Percentiles rank a stretch among this genome's conserved stretches.
These are phyloP conservation scores for Porites cylindrica DNA, from an alignment of 92 coral and sea anemone genomes.

Conservation along the genomic window DNA sequence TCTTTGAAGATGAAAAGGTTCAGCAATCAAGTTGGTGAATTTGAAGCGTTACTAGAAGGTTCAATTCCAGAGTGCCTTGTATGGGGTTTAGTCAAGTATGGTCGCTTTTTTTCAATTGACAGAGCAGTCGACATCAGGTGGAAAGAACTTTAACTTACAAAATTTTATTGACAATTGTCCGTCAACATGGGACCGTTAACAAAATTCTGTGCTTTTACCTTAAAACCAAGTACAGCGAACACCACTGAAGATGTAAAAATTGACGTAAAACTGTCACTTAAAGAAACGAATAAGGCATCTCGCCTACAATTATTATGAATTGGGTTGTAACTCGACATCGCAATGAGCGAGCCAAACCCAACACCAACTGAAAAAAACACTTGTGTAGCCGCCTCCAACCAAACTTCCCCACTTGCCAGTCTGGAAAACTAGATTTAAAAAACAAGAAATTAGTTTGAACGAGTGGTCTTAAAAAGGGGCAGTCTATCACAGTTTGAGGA, in stretches of 20 bases:
- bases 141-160: too few relatives aligned
- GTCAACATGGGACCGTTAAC: not conserved
- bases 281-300: slow-evolving; percentile 87
- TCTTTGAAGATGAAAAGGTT: too few relatives aligned
- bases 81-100: too few relatives aligned
- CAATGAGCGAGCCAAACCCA: slow-evolving; percentile 89
- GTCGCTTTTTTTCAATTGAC: too few relatives aligned
- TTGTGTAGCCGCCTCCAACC: slow-evolving; percentile 97
- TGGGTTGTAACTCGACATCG: slow-evolving; percentile 94
- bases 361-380: slow-evolving; percentile 93
- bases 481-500: not conserved
- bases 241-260: slow-evolving; percentile 85
- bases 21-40: too few relatives aligned
- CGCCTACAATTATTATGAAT: slow-evolving; percentile 89
- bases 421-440: slow-evolving; percentile 57
- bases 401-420: slow-evolving; percentile 71
- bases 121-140: too few relatives aligned
- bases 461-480: not conserved
- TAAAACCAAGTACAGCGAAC: slow-evolving; percentile 93
- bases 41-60: too few relatives aligned
- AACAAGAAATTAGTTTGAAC: not conserved
- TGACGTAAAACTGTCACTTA: slow-evolving; percentile 87
- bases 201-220: slow-evolving; percentile 52
- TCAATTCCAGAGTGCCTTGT: too few relatives aligned
- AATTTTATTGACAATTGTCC: too few relatives aligned